Evolutionary conservation across 2,797 vertebrate species (phyloP), one percentile per base, ranked within the genome.

Genomic region (Picus viridis): DNA sequence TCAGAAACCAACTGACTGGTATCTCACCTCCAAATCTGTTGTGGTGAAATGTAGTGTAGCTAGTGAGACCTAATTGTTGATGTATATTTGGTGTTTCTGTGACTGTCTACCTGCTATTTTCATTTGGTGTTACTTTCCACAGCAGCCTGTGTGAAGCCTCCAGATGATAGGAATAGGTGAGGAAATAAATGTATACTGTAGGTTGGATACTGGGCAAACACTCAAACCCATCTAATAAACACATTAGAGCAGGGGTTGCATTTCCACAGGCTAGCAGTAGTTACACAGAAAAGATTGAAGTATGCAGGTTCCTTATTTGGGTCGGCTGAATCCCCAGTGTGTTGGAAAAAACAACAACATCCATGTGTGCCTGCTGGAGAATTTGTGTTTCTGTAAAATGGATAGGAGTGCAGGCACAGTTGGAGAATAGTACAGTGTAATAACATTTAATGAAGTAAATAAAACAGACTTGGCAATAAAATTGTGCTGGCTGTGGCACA

Each of bases 81-180:
- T 16, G 30, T 29, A 6, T 57, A 22, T 68, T 67, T 71, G n/a
- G 16, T 53, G 10, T 41, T 76, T 64, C 32, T 77, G 12, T 71
- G 32, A 54, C 30, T 71, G 53, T 39, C 73, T 69, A 32, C 20
- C 12, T 78, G 47, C 6, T 47, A 0, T 53, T 74, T 88, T 79
- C 63, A 27, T 36, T 29, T 83, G 45, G 5, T 15, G 16, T 7
- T 47, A 10, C 16, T 12, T 2, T 65, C 65, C 26, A 32, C 22
- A 30, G 14, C 45, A 64, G 43, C 17, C 6, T 51, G 0, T 63
- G 9, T 61, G 62, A 79, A 54, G 56, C 15, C 32, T 89, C 8
- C 8, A 26, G 12, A 22, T 39, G 0, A 0, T 56, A 49, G 29
- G 23, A 71, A 6, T 15, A 68, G 18, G 23, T 32, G 20, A 82